phyloP scores from a whole-genome alignment of 1,140 invertebrate genomes.

The Diuraphis noxia region DNA sequence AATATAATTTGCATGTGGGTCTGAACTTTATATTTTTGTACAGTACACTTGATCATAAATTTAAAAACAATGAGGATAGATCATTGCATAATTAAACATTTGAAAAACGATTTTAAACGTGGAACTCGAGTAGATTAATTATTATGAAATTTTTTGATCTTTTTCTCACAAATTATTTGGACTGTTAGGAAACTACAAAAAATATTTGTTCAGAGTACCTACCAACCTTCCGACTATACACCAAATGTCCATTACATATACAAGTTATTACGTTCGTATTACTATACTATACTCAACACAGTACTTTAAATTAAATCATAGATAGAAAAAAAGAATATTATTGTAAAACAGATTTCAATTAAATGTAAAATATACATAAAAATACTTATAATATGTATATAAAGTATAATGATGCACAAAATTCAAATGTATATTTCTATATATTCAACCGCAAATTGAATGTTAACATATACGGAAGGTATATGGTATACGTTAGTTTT shows the following conservation, averaged over 20 bases:
- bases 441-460: background rate
- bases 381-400: too few relatives aligned
- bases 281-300: background rate
- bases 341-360: background rate
- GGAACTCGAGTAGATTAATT: background rate
- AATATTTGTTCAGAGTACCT: background rate
- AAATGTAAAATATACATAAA: background rate
- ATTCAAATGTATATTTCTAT: too few relatives aligned
- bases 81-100: background rate
- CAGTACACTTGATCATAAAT: background rate
- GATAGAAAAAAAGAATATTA: background rate
- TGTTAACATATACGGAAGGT: background rate
- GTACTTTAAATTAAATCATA: background rate
- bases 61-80: background rate
- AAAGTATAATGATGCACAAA: background rate
- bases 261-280: background rate
- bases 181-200: background rate
- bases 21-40: background rate
- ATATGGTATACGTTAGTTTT: background rate
- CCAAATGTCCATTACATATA: background rate
- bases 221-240: background rate
- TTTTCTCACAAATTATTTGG: background rate
- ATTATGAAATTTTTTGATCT: background rate
- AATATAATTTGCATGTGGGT: background rate
- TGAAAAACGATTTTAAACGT: background rate